Percentiles rank a stretch among this genome's conserved stretches.
Conservation (phyloP, 2,888 invertebrate genomes). For the Alsophila aescularia region DNA sequence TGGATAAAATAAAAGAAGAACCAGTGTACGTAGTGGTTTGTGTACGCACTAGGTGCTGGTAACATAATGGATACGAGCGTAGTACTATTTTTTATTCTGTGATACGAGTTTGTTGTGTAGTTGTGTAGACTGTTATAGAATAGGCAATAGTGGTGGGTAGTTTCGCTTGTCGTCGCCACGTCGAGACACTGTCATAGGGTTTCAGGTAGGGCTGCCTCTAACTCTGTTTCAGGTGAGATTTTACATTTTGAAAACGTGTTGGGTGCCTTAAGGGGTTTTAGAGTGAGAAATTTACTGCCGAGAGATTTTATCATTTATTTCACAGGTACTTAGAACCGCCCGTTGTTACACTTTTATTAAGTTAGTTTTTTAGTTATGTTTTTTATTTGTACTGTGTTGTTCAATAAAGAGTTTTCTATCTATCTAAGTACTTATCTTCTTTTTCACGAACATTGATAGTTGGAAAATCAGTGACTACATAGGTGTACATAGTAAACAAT, state of each 20-base stretch:
- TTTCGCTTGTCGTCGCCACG: conserved; percentile 51
- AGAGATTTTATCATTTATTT: too few species aligned
- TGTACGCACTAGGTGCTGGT: background rate
- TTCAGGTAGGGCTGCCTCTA: conserved; percentile 56
- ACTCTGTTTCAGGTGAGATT: conserved; percentile 29
- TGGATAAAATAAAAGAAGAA: conserved; percentile 40
- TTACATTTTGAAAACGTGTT: conserved; percentile 21
- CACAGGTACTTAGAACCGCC: too few species aligned
- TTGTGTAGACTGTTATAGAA: conserved; percentile 8
- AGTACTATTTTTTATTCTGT: too few species aligned
- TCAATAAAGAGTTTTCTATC: too few species aligned
- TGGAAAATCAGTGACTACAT: too few species aligned
- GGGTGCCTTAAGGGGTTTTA: background rate
- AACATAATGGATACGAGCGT: conserved; percentile 11
- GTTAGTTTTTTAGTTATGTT: too few species aligned
- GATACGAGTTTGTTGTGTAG: conserved; percentile 25
- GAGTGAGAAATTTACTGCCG: too few species aligned
- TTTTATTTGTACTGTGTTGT: too few species aligned
- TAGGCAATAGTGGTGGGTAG: conserved; percentile 29
- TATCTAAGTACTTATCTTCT: too few species aligned
- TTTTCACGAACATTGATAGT: too few species aligned
- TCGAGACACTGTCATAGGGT: conserved; percentile 64
- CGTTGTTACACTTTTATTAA: too few species aligned
- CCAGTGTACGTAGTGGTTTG: conserved; percentile 4
- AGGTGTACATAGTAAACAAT: too few species aligned